Conservation (phyloP, 2,113 vertebrate species). For the Tiliqua scincoides region DNA sequence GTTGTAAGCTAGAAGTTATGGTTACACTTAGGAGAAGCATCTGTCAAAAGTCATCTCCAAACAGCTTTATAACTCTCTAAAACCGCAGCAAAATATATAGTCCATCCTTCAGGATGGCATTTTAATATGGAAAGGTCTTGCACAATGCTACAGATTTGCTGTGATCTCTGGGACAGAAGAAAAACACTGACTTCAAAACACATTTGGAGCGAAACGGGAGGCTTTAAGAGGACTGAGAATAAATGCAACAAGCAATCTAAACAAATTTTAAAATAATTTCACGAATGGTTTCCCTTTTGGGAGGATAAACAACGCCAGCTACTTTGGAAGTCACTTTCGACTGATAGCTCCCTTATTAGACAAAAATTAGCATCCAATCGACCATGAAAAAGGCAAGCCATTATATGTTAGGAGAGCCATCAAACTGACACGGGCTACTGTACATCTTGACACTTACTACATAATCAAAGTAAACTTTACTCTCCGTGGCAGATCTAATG, state of each 20-base stretch:
- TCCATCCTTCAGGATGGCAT: constrained; percentile 29
- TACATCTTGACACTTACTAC: constrained; percentile 72
- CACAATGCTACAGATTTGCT: constrained; percentile 58
- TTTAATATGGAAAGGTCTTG: constrained; percentile 56
- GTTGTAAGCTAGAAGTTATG: no score
- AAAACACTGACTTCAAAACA: constrained; percentile 42
- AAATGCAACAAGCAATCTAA: constrained; percentile 67
- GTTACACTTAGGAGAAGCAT: neutral
- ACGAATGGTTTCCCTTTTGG: constrained; percentile 71
- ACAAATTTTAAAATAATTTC: constrained; percentile 74
- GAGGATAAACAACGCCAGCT: constrained; percentile 59
- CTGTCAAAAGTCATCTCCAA: neutral
- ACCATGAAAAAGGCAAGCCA: constrained; percentile 71
- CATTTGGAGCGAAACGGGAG: constrained; percentile 49
- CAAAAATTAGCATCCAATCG: constrained; percentile 75
- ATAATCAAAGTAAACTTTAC: constrained; percentile 76
- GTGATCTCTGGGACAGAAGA: constrained; percentile 44
- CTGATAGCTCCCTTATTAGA: constrained; percentile 74
- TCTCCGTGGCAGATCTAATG: constrained; percentile 64
- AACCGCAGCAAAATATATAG: constrained; percentile 7
- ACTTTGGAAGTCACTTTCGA: constrained; percentile 67
- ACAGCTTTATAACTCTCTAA: neutral
- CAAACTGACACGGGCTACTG: constrained; percentile 70
- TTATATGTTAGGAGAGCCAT: constrained; percentile 68
- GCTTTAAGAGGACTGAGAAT: constrained; percentile 50